These are phyloP conservation scores for Dioctria linearis DNA, from an alignment of 2,888 invertebrate species.

Conservation along the genomic window DNA sequence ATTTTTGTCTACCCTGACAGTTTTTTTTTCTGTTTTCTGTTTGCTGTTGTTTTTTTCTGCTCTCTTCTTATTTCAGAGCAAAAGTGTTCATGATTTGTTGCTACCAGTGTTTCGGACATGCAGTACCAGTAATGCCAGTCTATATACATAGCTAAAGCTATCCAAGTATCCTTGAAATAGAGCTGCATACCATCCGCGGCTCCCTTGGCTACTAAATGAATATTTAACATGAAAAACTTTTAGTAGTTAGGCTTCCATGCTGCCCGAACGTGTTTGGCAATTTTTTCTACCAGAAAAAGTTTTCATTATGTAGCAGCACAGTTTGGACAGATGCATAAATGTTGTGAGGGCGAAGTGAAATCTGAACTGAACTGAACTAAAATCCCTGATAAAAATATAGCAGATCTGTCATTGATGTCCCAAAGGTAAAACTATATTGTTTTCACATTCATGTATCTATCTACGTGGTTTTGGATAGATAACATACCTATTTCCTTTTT, in stretches of 20 bases:
- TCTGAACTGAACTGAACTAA: no score
- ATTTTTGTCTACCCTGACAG: slow-evolving; percentile 30
- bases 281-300: slow-evolving; percentile 7
- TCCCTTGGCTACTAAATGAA: slow-evolving; percentile 47
- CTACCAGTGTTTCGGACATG: slow-evolving; percentile 52
- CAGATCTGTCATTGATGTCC: no score
- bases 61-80: slow-evolving; percentile 15
- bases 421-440: no score
- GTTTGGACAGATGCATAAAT: background rate
- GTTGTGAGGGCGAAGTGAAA: background rate
- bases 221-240: slow-evolving; percentile 50
- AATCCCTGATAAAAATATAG: no score
- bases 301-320: slow-evolving; percentile 5
- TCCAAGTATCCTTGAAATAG: slow-evolving; percentile 11
- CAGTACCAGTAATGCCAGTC: background rate
- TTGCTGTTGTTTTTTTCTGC: no score
- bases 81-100: slow-evolving; percentile 54
- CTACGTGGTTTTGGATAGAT: no score
- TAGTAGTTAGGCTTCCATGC: slow-evolving; percentile 30
- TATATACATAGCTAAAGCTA: no score
- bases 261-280: slow-evolving; percentile 14
- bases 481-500: no score
- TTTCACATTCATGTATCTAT: no score
- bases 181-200: slow-evolving; percentile 9
- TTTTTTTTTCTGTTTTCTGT: slow-evolving; percentile 31